Conservation (phyloP, 1,140 invertebrate genomes). For the Drosophila funebris region DNA sequence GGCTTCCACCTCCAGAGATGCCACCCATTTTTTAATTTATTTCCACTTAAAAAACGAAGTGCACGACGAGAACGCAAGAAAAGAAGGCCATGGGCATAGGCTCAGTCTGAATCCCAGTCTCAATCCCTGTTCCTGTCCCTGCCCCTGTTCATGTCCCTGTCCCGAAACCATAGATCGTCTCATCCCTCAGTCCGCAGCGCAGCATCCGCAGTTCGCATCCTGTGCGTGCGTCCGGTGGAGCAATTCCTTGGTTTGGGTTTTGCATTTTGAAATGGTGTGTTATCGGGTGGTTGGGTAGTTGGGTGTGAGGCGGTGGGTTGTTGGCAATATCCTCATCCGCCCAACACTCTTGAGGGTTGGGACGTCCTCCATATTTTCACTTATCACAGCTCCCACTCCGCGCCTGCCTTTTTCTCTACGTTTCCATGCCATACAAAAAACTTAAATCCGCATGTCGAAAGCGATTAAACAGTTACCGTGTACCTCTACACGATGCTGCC, state of each 20-base stretch:
- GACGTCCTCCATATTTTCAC: conserved; percentile 67
- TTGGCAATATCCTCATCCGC: conserved; percentile 58
- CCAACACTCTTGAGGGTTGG: conserved; percentile 17
- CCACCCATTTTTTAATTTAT: conserved; percentile 83
- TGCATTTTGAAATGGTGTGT: conserved; percentile 29
- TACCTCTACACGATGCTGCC: conserved; percentile 11
- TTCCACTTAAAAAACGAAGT: conserved; percentile 76
- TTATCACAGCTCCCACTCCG: conserved; percentile 50
- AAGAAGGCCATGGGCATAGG: conserved; percentile 32
- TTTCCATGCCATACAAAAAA: conserved; percentile 45
- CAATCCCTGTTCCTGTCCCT: conserved; percentile 12
- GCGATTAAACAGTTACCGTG: conserved; percentile 77
- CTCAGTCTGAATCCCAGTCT: background rate
- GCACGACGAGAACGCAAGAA: conserved; percentile 25
- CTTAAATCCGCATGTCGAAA: conserved; percentile 83
- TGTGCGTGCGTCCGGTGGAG: conserved; percentile 78
- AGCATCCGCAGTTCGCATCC: conserved; percentile 67
- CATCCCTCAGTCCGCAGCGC: conserved; percentile 3
- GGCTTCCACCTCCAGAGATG: conserved; percentile 29
- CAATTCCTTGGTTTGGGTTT: conserved; percentile 38
- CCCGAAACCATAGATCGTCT: conserved; percentile 6
- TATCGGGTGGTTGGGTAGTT: conserved; percentile 54
- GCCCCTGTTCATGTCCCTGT: conserved; percentile 13
- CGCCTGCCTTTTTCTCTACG: background rate
- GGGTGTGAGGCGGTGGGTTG: background rate